Percentiles rank a stretch among this genome's conserved stretches.
Evolutionary conservation across 2,113 vertebrate genomes (phyloP).

Genomic region (Pungitius pungitius): DNA sequence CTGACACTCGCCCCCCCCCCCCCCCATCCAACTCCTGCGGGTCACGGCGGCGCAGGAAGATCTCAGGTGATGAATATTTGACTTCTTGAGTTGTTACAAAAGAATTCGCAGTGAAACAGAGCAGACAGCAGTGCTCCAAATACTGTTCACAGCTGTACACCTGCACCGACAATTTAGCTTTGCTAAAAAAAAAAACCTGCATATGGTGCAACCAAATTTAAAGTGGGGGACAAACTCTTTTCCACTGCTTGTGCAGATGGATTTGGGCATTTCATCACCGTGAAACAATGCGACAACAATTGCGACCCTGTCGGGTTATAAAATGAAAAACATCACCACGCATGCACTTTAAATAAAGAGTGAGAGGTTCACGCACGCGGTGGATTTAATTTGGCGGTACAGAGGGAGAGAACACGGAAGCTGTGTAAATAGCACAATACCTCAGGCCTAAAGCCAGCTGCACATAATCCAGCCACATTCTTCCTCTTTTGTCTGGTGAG

Average conservation of each 20-base stretch:
- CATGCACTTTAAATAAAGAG: slow-evolving; percentile 69
- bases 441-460: slow-evolving; percentile 47
- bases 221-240: neutral
- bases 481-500: slow-evolving; percentile 51
- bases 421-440: slow-evolving; percentile 56
- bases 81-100: slow-evolving; percentile 22
- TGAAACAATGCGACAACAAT: neutral
- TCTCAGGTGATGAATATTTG: slow-evolving; percentile 42
- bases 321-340: slow-evolving; percentile 68
- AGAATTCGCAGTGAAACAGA: slow-evolving; percentile 36
- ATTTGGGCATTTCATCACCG: neutral
- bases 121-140: neutral
- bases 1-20: slow-evolving; percentile 8
- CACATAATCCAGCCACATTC: slow-evolving; percentile 29
- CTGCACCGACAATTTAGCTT: neutral
- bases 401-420: slow-evolving; percentile 50
- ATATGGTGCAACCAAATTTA: neutral
- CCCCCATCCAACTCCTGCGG: too few relatives aligned
- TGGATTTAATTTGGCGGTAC: slow-evolving; percentile 52
- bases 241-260: neutral
- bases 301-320: slow-evolving; percentile 11
- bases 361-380: slow-evolving; percentile 64
- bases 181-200: neutral
- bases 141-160: neutral
- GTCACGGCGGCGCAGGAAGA: slow-evolving; percentile 34